These are phyloP conservation scores for Proisotoma minuta DNA, from an alignment of 2,888 invertebrate genomes.

Conservation along the genomic window DNA sequence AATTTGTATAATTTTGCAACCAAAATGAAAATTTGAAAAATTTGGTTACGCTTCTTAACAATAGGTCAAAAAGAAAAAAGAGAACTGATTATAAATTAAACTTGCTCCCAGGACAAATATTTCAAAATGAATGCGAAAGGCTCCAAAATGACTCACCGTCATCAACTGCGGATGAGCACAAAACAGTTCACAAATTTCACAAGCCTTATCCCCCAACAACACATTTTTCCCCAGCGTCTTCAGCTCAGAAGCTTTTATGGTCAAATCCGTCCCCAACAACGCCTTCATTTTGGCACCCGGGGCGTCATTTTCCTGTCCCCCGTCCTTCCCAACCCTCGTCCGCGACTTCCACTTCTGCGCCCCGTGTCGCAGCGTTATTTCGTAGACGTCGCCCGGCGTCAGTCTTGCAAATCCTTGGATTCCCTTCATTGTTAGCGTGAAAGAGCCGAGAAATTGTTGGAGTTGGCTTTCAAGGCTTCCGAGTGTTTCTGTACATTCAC, in stretches of 20 bases:
- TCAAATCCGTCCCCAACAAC: conserved; percentile 54
- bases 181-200: conserved; percentile 58
- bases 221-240: conserved; percentile 50
- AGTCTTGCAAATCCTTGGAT: conserved; percentile 59
- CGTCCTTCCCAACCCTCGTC: conserved; percentile 54
- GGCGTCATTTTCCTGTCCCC: conserved; percentile 40
- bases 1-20: too few species aligned
- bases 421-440: conserved; percentile 55
- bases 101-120: too few species aligned
- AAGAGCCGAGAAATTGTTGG: conserved; percentile 54
- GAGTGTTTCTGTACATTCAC: conserved; percentile 55
- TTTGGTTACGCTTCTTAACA: too few species aligned
- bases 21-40: too few species aligned
- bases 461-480: conserved; percentile 55
- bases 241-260: conserved; percentile 54
- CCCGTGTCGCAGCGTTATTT: conserved; percentile 56
- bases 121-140: too few species aligned
- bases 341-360: conserved; percentile 58
- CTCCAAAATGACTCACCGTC: conserved; percentile 51
- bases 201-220: conserved; percentile 55
- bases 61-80: too few species aligned
- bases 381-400: conserved; percentile 59
- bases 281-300: conserved; percentile 52
- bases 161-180: conserved; percentile 58
- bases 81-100: too few species aligned